Conservation (phyloP, 2,888 invertebrate species). For the Eurytoma californica region DNA sequence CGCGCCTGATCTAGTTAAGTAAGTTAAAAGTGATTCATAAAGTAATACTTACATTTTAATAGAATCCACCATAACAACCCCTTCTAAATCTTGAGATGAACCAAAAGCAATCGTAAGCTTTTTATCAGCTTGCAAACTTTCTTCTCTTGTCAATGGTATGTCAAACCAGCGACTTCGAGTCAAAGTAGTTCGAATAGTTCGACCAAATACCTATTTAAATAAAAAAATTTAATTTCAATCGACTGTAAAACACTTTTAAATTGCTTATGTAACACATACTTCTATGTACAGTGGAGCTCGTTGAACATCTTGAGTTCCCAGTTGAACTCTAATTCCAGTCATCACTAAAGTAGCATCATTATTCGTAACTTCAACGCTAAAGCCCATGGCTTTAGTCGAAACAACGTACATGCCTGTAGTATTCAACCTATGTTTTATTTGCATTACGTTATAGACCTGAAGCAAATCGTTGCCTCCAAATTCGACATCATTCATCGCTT, state of each 20-base stretch:
- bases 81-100: slow-evolving; percentile 90
- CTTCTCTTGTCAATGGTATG: slow-evolving; percentile 94
- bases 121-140: slow-evolving; percentile 94
- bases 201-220: slow-evolving; percentile 80
- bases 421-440: slow-evolving; percentile 93
- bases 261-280: slow-evolving; percentile 70
- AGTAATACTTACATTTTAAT: slow-evolving; percentile 83
- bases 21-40: neutral
- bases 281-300: slow-evolving; percentile 87
- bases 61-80: slow-evolving; percentile 94
- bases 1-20: too few species aligned
- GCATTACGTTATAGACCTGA: slow-evolving; percentile 94
- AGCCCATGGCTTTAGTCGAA: slow-evolving; percentile 92
- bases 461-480: slow-evolving; percentile 96
- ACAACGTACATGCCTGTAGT: slow-evolving; percentile 93
- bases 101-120: slow-evolving; percentile 90
- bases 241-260: slow-evolving; percentile 9
- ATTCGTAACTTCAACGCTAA: slow-evolving; percentile 91
- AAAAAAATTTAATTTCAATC: slow-evolving; percentile 37
- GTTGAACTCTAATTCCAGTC: slow-evolving; percentile 89
- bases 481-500: slow-evolving; percentile 93
- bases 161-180: slow-evolving; percentile 95
- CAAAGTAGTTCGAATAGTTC: slow-evolving; percentile 83
- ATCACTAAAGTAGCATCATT: slow-evolving; percentile 92
- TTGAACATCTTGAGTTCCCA: slow-evolving; percentile 89